Evolutionary conservation across 2,888 invertebrate species (phyloP).

Genomic region (Perizoma affinitatum): DNA sequence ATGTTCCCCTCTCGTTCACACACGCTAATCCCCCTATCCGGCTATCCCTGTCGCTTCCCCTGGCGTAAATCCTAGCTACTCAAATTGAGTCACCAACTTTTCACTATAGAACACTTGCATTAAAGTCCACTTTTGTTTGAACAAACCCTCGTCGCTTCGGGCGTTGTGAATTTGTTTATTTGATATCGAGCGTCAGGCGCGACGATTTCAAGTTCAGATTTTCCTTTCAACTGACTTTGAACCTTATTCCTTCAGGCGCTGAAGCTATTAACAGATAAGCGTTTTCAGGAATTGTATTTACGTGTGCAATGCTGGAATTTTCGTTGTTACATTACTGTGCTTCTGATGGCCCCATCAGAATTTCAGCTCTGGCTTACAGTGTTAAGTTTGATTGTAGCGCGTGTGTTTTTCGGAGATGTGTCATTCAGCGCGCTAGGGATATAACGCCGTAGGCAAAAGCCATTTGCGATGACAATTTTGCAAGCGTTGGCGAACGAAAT

Average conservation of each 20-base stretch:
- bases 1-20: constrained; percentile 67
- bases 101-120: constrained; percentile 43
- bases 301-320: constrained; percentile 81
- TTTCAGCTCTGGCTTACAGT: constrained; percentile 25
- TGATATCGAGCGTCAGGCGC: constrained; percentile 84
- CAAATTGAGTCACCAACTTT: constrained; percentile 52
- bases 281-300: constrained; percentile 75
- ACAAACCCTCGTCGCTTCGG: constrained; percentile 55
- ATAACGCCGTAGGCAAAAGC: constrained; percentile 74
- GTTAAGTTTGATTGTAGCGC: constrained; percentile 44
- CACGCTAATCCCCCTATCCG: constrained; percentile 55
- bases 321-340: constrained; percentile 79
- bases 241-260: constrained; percentile 67
- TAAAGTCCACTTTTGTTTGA: constrained; percentile 58
- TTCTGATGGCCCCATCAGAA: constrained; percentile 29
- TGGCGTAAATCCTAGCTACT: constrained; percentile 78
- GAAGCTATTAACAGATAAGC: constrained; percentile 62
- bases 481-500: constrained; percentile 81
- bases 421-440: constrained; percentile 44
- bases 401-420: constrained; percentile 43
- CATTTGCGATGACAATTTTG: constrained; percentile 84
- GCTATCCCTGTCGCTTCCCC: constrained; percentile 74
- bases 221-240: constrained; percentile 69
- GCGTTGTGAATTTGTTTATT: constrained; percentile 76
- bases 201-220: constrained; percentile 84